A percentile compares a stretch with the other conserved stretches of the same genome.
Conservation (phyloP, 2,113 vertebrate genomes). For the Aptenodytes forsteri region DNA sequence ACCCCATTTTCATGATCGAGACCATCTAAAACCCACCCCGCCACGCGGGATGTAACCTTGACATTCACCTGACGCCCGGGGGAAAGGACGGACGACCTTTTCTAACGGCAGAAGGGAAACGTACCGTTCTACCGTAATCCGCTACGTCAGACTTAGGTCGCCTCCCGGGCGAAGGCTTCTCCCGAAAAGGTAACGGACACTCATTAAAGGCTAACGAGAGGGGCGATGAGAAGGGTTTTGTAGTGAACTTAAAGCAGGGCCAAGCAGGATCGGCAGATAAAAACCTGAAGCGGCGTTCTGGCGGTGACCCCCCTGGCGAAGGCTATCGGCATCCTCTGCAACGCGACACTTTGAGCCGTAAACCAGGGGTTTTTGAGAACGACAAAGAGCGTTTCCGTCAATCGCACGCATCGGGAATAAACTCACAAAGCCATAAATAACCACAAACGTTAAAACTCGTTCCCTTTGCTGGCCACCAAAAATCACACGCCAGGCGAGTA, state of each 20-base stretch:
- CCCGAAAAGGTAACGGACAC: too few species aligned
- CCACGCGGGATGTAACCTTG: fast-evolving
- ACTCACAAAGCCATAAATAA: background rate
- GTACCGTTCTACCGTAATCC: background rate
- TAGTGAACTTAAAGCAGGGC: background rate
- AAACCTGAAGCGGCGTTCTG: background rate
- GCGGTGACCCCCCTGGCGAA: background rate
- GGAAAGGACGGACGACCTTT: background rate
- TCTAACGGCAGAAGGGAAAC: background rate
- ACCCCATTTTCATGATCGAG: background rate
- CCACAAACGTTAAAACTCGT: background rate
- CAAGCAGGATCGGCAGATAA: background rate
- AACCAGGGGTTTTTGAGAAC: background rate
- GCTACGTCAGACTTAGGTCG: background rate
- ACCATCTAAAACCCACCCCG: too few species aligned
- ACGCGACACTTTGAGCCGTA: background rate
- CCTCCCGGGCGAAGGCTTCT: background rate
- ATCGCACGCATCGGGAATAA: background rate
- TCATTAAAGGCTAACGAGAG: background rate
- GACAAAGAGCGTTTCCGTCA: background rate
- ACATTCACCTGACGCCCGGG: fast-evolving
- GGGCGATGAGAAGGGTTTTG: background rate
- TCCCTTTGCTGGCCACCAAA: background rate
- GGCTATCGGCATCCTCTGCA: background rate
- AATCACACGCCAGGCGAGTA: background rate